Conservation (phyloP, 1,140 invertebrate genomes). For the Bradynema listronoti region DNA sequence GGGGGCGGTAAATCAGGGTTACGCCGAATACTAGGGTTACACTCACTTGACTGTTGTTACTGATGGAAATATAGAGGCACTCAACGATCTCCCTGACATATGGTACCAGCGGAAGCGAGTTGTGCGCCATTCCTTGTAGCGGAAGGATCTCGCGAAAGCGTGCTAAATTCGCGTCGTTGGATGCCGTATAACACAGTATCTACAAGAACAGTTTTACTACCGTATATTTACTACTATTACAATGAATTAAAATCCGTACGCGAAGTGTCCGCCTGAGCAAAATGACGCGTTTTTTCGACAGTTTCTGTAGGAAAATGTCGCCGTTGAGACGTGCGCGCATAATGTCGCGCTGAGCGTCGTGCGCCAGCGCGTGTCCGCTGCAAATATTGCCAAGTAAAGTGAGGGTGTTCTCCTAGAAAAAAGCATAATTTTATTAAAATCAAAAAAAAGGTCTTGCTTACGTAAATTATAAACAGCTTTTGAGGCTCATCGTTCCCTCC, state of each 20-base stretch:
- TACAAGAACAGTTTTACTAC: neutral
- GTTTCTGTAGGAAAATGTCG: conserved; percentile 14
- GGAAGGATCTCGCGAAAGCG: conserved; percentile 2
- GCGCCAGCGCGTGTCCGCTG: neutral
- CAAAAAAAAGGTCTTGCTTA: neutral
- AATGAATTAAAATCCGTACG: conserved; percentile 1
- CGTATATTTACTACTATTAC: neutral
- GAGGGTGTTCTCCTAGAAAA: conserved; percentile 3
- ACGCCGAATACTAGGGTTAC: neutral
- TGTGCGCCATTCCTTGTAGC: neutral
- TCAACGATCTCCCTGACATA: conserved; percentile 6
- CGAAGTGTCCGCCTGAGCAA: conserved; percentile 16
- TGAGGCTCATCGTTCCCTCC: neutral
- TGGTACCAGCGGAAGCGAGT: neutral
- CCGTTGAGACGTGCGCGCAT: neutral
- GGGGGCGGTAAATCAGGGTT: neutral
- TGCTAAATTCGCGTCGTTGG: neutral
- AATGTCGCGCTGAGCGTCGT: conserved; percentile 2
- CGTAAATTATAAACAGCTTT: neutral
- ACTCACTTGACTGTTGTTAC: neutral
- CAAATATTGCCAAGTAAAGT: conserved; percentile 1
- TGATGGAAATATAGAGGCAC: conserved; percentile 1
- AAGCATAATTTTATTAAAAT: neutral
- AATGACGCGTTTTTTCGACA: conserved; percentile 14
- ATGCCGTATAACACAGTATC: conserved; percentile 7